These are phyloP conservation scores for Erythrolamprus reginae DNA, from an alignment of 2,113 vertebrate genomes.

Conservation along the genomic window DNA sequence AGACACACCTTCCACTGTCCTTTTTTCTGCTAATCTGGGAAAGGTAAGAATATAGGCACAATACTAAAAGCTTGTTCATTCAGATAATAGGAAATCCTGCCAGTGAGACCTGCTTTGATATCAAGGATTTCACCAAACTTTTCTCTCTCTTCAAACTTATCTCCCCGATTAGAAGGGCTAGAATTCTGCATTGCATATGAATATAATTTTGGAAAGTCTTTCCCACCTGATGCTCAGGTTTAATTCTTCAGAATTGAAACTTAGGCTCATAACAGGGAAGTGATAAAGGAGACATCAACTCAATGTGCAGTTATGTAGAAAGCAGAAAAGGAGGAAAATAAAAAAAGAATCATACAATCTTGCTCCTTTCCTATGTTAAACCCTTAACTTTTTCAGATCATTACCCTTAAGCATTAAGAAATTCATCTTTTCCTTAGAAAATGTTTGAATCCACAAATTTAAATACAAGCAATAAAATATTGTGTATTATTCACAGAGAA, in stretches of 20 bases:
- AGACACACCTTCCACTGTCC: not conserved
- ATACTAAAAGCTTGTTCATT: not conserved
- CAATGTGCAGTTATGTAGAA: not conserved
- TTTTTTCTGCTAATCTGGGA: not conserved
- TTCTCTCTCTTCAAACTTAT: not conserved
- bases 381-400: not conserved
- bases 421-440: not conserved
- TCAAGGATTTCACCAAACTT: not conserved
- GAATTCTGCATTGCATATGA: not conserved
- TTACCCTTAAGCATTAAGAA: not conserved
- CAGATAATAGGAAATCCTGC: not conserved
- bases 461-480: not conserved
- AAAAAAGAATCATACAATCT: not conserved
- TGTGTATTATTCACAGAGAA: not conserved
- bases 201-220: not conserved
- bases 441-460: not conserved
- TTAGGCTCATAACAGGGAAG: not conserved
- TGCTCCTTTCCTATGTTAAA: not conserved
- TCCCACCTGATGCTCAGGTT: not conserved
- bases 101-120: not conserved
- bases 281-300: not conserved
- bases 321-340: not conserved
- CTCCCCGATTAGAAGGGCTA: not conserved
- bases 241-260: not conserved
- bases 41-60: not conserved